A percentile compares a stretch with the other conserved stretches of the same genome.
These are phyloP conservation scores for Caracal caracal DNA, from an alignment of 2,113 vertebrate genomes.

Conservation along the genomic window DNA sequence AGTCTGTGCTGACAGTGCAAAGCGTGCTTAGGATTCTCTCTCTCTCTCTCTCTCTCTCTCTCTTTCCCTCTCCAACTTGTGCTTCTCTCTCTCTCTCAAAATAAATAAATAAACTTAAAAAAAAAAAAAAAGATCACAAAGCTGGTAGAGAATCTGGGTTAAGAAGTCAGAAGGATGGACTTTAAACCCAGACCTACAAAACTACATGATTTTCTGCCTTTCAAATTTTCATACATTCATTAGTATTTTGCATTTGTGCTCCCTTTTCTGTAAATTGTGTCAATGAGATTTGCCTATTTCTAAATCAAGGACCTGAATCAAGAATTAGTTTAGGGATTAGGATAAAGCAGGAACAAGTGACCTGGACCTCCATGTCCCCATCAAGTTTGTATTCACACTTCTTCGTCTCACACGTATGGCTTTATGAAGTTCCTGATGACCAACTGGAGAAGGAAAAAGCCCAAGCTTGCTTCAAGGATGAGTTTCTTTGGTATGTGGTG, in stretches of 20 bases:
- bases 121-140: neutral
- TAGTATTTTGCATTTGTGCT: neutral
- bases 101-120: no score
- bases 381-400: neutral
- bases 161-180: neutral
- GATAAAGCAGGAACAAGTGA: neutral
- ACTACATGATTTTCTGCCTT: neutral
- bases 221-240: neutral
- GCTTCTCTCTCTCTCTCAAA: no score
- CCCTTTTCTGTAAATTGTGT: neutral
- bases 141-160: neutral
- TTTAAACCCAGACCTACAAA: neutral
- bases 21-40: no score
- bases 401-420: neutral
- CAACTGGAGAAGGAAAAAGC: neutral
- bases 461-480: neutral
- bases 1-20: no score
- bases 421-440: neutral
- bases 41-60: no score
- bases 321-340: neutral
- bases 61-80: no score
- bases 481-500: neutral
- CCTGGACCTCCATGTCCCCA: neutral
- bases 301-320: neutral
- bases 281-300: neutral